phyloP scores from a whole-genome alignment of 1,140 invertebrate species.

The Pachypsylla venusta region DNA sequence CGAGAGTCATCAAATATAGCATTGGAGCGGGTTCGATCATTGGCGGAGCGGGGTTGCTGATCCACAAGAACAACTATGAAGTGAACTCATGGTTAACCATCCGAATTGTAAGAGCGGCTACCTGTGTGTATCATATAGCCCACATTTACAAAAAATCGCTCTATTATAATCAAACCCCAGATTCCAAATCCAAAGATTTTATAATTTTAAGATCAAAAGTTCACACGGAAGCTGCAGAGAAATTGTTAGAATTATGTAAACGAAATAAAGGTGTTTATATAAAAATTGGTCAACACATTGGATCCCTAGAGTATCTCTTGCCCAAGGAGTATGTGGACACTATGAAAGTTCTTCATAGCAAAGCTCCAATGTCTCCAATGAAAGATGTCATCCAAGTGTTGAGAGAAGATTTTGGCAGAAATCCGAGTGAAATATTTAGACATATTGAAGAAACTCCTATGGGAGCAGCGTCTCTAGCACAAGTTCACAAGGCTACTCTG shows the following conservation, averaged over 20 bases:
- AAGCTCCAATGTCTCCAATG: conserved; percentile 74
- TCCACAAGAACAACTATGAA: not conserved
- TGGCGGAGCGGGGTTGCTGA: not conserved
- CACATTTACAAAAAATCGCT: conserved; percentile 4
- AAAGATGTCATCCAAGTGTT: conserved; percentile 75
- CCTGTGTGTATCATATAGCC: not conserved
- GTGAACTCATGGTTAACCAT: not conserved
- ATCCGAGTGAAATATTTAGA: conserved; percentile 71
- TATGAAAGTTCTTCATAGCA: conserved; percentile 80
- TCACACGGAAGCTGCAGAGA: conserved; percentile 71
- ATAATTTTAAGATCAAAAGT: conserved; percentile 32
- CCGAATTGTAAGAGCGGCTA: not conserved
- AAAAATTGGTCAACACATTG: conserved; percentile 93
- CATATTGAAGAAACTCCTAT: conserved; percentile 72
- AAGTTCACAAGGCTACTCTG: conserved; percentile 84
- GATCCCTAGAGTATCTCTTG: conserved; percentile 86
- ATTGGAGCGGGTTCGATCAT: not conserved
- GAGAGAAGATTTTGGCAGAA: conserved; percentile 67
- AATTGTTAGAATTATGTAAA: conserved; percentile 73
- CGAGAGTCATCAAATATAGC: not conserved
- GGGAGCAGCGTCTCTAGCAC: conserved; percentile 89
- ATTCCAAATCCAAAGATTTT: conserved; percentile 24
- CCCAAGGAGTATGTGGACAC: conserved; percentile 87
- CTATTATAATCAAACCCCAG: conserved; percentile 15
- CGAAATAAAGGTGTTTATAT: conserved; percentile 95